phyloP scores from a whole-genome alignment of 2,113 vertebrate species.

The Cyphomyrus plagiostoma region DNA sequence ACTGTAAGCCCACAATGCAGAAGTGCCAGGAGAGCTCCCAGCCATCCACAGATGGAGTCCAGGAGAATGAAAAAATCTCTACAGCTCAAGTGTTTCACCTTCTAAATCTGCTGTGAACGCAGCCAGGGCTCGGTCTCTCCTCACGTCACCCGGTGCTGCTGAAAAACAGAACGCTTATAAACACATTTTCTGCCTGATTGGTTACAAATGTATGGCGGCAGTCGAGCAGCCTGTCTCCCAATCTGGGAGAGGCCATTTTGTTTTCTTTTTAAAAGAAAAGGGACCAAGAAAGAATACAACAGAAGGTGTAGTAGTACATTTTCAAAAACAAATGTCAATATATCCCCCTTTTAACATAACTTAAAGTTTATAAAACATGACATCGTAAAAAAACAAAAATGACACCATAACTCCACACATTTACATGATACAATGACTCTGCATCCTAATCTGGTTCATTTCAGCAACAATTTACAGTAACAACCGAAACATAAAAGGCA shows the following conservation, averaged over 20 bases:
- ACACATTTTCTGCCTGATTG: constrained; percentile 65
- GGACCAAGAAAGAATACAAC: not conserved
- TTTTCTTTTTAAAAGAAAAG: not conserved
- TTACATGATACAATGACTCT: not conserved
- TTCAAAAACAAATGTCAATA: not conserved
- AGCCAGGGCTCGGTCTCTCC: constrained; percentile 45
- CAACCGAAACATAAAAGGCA: constrained; percentile 55
- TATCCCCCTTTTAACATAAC: not conserved
- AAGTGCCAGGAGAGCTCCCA: not conserved
- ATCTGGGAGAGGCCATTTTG: not conserved
- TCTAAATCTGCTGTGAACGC: constrained; percentile 59
- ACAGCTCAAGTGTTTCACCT: constrained; percentile 21
- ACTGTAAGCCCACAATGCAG: not conserved
- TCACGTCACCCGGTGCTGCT: constrained; percentile 46
- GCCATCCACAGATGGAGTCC: not conserved
- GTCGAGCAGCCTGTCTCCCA: constrained; percentile 27
- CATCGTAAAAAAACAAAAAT: not conserved
- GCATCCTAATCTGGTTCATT: constrained; percentile 19
- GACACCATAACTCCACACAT: not conserved
- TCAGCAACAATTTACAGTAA: constrained; percentile 46
- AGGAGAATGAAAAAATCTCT: not conserved
- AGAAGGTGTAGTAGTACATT: not conserved
- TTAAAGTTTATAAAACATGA: not conserved
- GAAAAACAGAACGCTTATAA: constrained; percentile 57
- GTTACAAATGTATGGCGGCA: constrained; percentile 62